These are phyloP conservation scores for Lepidonotus clava DNA, from an alignment of 2,888 invertebrate species.

Conservation along the genomic window DNA sequence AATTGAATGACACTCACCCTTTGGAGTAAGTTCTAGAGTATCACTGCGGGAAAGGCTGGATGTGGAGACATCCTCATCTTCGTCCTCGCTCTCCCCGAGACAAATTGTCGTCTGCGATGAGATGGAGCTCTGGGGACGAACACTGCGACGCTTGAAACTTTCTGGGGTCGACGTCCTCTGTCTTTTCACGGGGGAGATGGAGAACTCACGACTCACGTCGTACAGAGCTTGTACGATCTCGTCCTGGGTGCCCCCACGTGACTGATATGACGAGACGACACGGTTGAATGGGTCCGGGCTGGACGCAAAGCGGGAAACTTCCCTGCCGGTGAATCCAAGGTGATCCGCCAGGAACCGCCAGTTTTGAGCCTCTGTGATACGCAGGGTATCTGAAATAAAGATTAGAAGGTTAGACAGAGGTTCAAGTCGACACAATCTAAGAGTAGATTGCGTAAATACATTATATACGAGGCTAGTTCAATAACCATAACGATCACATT, in stretches of 20 bases:
- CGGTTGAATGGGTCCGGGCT: slow-evolving; percentile 69
- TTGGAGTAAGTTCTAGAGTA: neutral
- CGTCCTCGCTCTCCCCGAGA: slow-evolving; percentile 38
- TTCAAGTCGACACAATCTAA: too few relatives aligned
- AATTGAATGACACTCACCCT: neutral
- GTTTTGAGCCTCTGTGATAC: slow-evolving; percentile 72
- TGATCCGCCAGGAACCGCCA: slow-evolving; percentile 73
- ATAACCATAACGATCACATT: neutral
- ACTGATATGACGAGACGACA: slow-evolving; percentile 69
- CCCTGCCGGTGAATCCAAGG: slow-evolving; percentile 73
- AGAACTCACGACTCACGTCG: slow-evolving; percentile 4
- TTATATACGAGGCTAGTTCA: too few relatives aligned
- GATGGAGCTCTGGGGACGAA: neutral
- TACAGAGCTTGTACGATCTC: slow-evolving; percentile 71
- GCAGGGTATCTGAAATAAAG: slow-evolving; percentile 63
- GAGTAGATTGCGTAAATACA: too few relatives aligned
- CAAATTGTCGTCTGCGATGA: neutral
- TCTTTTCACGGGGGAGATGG: neutral
- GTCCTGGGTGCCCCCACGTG: slow-evolving; percentile 73
- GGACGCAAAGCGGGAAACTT: slow-evolving; percentile 69
- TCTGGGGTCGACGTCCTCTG: neutral
- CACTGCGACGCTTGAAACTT: neutral
- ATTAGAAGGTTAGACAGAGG: too few relatives aligned
- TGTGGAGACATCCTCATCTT: neutral
- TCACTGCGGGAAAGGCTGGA: neutral